These are phyloP conservation scores for Hydrocynus forskahlii DNA, from an alignment of 2,797 vertebrate genomes.

Conservation along the genomic window DNA sequence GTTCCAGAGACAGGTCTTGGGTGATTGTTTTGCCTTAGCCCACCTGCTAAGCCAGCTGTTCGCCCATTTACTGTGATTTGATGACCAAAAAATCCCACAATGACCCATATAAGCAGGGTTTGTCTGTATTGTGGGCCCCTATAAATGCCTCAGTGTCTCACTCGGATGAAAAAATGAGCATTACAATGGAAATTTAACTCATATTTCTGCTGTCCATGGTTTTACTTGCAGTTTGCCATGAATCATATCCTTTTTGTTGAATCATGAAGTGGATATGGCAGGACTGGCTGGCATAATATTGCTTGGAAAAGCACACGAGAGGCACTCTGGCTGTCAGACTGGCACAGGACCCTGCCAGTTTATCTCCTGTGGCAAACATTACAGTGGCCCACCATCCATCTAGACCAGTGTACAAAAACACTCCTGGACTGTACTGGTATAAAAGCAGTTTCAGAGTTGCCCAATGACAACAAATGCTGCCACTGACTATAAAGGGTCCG, in stretches of 20 bases:
- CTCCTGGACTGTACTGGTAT: background rate
- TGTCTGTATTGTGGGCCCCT: background rate
- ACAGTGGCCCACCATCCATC: background rate
- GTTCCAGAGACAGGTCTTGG: slow-evolving; percentile 29
- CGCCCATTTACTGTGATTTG: background rate
- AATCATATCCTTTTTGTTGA: slow-evolving; percentile 5
- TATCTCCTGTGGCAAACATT: background rate
- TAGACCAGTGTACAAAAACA: background rate
- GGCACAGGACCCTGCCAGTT: background rate
- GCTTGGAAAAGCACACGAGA: background rate
- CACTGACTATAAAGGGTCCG: background rate
- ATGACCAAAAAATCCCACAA: background rate
- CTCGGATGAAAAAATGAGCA: background rate
- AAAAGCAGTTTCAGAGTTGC: background rate
- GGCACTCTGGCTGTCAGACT: background rate
- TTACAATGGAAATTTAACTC: background rate
- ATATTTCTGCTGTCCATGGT: background rate
- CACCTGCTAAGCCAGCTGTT: background rate
- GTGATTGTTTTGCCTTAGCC: slow-evolving; percentile 28
- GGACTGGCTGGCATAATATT: background rate
- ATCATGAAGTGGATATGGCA: background rate
- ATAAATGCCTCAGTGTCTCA: background rate
- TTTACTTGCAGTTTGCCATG: background rate
- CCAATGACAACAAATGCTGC: background rate
- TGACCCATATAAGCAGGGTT: background rate